These are phyloP conservation scores for Ecdyonurus torrentis DNA, from an alignment of 2,888 invertebrate genomes.

Conservation along the genomic window DNA sequence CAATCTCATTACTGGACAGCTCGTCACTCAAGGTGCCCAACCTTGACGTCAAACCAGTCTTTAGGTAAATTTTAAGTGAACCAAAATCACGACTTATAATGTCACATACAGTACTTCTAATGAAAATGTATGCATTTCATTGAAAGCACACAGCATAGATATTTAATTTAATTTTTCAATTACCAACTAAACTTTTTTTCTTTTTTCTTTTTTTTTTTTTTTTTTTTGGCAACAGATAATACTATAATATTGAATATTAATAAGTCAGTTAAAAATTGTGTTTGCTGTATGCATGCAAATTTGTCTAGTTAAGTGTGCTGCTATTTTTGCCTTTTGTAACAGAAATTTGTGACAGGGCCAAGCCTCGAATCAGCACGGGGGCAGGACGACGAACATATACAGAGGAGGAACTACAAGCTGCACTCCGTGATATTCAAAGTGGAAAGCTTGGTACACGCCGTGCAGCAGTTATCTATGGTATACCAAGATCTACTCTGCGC, in stretches of 20 bases:
- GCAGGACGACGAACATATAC: conserved; percentile 67
- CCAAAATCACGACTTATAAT: too few species aligned
- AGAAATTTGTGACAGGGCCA: conserved; percentile 34
- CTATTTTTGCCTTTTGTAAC: background rate
- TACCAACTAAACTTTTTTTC: too few species aligned
- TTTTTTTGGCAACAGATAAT: background rate
- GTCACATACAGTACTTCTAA: too few species aligned
- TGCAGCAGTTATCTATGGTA: conserved; percentile 90
- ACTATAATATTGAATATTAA: too few species aligned
- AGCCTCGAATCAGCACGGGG: conserved; percentile 37
- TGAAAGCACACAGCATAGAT: too few species aligned
- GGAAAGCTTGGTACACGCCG: conserved; percentile 84
- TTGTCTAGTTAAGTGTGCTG: conserved; percentile 21
- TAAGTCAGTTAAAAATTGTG: too few species aligned
- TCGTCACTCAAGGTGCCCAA: conserved; percentile 19
- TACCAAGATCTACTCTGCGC: conserved; percentile 87
- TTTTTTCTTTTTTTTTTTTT: background rate
- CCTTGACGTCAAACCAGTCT: conserved; percentile 41
- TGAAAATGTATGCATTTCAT: too few species aligned
- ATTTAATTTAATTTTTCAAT: too few species aligned
- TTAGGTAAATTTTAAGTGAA: too few species aligned
- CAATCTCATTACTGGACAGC: conserved; percentile 10
- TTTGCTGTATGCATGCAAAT: background rate
- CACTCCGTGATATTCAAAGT: conserved; percentile 85
- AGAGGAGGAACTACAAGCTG: conserved; percentile 86